phyloP scores from a whole-genome alignment of 2,113 vertebrate species.

The Alouatta palliata region DNA sequence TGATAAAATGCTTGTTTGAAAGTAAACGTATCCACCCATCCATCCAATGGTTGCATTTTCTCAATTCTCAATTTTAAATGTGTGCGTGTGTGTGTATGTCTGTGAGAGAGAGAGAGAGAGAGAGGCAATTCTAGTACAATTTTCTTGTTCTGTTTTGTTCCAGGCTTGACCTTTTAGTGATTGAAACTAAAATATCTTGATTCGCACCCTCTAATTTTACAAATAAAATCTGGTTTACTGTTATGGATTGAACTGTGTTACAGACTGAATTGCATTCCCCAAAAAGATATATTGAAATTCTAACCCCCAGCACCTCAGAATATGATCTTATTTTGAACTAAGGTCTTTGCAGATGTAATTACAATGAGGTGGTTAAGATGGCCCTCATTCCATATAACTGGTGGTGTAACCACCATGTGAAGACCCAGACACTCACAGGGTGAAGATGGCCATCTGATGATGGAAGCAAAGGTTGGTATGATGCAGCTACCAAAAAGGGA shows the following conservation, averaged over 20 bases:
- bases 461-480: rapidly evolving
- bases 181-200: not conserved
- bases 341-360: not conserved
- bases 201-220: not conserved
- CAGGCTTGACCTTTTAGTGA: not conserved
- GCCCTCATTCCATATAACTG: rapidly evolving
- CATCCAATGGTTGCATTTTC: not conserved
- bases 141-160: not conserved
- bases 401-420: rapidly evolving
- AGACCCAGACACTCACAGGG: rapidly evolving
- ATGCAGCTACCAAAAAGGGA: rapidly evolving
- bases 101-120: not conserved
- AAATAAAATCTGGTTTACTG: not conserved
- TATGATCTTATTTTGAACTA: not conserved
- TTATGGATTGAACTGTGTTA: too few relatives aligned
- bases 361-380: too few relatives aligned
- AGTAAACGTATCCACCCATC: rapidly evolving
- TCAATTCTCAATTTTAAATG: not conserved
- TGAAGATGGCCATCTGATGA: rapidly evolving
- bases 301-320: rapidly evolving
- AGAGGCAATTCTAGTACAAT: rapidly evolving
- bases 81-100: not conserved
- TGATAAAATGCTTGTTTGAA: not conserved
- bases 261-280: too few relatives aligned
- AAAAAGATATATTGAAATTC: rapidly evolving